Evolutionary conservation across 2,888 invertebrate species (phyloP).

Genomic region (Epinotia brunnichana): DNA sequence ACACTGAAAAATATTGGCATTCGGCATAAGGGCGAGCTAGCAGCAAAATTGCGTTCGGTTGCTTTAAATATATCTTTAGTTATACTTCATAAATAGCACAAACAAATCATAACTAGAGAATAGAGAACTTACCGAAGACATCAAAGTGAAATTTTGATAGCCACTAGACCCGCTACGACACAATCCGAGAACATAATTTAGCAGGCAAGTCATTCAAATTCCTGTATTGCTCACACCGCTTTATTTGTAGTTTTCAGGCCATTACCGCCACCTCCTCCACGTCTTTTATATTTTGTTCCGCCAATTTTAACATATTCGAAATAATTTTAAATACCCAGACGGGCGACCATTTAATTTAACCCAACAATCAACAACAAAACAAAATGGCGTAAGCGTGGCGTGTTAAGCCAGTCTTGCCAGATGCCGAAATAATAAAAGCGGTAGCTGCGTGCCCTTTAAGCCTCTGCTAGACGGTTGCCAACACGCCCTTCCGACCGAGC

Average conservation of each 20-base stretch:
- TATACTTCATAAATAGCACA: not conserved
- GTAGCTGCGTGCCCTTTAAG: too few species aligned
- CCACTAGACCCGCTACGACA: conserved; percentile 1
- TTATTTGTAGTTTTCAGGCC: not conserved
- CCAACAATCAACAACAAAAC: not conserved
- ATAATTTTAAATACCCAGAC: not conserved
- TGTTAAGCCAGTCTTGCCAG: too few species aligned
- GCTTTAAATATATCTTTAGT: not conserved
- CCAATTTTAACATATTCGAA: not conserved
- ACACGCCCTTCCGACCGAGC: too few species aligned
- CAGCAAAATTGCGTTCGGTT: not conserved
- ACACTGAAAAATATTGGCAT: not conserved
- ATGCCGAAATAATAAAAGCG: too few species aligned
- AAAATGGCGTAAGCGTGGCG: too few species aligned
- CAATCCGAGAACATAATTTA: not conserved
- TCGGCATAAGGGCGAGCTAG: not conserved
- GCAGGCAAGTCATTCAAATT: not conserved
- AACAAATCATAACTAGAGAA: not conserved
- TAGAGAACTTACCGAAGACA: conserved; percentile 24
- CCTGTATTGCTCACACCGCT: not conserved
- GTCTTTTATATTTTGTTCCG: not conserved
- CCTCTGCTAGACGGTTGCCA: too few species aligned
- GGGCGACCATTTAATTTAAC: not conserved
- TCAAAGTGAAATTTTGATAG: not conserved
- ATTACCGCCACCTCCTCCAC: not conserved